Evolutionary conservation across 2,797 vertebrate genomes (phyloP).

Genomic region (Macropodus opercularis): DNA sequence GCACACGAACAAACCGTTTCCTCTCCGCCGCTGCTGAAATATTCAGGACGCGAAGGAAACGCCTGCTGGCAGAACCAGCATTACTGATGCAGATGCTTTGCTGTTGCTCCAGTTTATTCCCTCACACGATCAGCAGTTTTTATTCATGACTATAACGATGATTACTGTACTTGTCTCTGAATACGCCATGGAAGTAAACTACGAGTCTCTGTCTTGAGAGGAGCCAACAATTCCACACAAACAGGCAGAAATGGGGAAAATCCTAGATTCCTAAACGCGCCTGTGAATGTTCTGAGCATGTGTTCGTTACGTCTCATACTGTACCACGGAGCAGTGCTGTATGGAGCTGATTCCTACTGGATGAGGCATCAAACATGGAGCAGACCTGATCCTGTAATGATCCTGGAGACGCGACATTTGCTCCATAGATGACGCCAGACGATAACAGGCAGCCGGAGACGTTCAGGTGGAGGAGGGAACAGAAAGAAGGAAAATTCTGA

Average conservation of each 20-base stretch:
- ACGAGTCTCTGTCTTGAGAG: no score
- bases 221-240: no score
- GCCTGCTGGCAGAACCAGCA: not conserved
- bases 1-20: slow-evolving; percentile 15
- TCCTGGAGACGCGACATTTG: no score
- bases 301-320: no score
- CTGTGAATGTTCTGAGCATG: no score
- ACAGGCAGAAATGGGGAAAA: no score
- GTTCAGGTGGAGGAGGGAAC: no score
- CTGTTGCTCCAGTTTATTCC: slow-evolving; percentile 12
- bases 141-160: not conserved
- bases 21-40: slow-evolving; percentile 20
- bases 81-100: slow-evolving; percentile 11
- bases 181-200: not conserved
- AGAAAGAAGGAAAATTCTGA: no score
- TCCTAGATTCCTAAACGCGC: no score
- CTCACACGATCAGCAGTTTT: not conserved
- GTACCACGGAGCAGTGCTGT: no score
- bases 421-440: not conserved
- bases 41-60: slow-evolving; percentile 28
- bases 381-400: slow-evolving; percentile 30
- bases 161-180: slow-evolving; percentile 44
- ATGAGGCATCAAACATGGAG: not conserved
- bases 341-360: no score
- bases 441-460: not conserved